Conservation (phyloP, 2,888 invertebrate species). For the Sepioteuthis lessoniana region DNA sequence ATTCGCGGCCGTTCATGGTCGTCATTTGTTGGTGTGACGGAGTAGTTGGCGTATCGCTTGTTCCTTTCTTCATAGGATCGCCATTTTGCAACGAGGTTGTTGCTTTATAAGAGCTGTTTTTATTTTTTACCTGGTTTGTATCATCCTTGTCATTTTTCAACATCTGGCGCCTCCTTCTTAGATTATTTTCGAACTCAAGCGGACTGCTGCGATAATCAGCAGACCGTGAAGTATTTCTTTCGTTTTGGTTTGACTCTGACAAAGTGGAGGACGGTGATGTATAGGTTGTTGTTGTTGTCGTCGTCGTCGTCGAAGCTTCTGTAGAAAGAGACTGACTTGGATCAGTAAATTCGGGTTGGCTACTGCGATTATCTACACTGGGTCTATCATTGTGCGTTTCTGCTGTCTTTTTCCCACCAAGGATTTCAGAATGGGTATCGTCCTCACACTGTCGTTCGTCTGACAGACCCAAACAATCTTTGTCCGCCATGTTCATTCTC, state of each 20-base stretch:
- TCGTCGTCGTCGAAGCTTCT: background rate
- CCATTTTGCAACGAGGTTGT: background rate
- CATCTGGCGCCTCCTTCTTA: background rate
- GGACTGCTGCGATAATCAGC: background rate
- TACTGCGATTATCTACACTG: background rate
- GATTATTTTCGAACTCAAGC: background rate
- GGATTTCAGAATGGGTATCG: background rate
- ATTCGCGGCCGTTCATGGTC: slow-evolving; percentile 58
- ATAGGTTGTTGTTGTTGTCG: background rate
- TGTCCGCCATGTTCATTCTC: slow-evolving; percentile 26
- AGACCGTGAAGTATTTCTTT: background rate
- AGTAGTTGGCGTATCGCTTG: background rate
- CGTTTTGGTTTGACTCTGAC: background rate
- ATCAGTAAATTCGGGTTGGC: background rate
- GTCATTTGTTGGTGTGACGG: slow-evolving; percentile 10
- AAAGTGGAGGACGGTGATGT: background rate
- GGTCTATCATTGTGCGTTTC: background rate
- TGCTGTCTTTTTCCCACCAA: background rate
- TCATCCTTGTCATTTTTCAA: background rate
- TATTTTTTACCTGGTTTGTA: background rate
- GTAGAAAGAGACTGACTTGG: background rate
- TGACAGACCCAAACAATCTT: slow-evolving; percentile 17
- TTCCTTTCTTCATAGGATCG: background rate
- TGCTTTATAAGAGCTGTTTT: background rate
- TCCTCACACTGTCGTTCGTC: slow-evolving; percentile 34